Evolutionary conservation across 2,797 vertebrate species (phyloP).

Genomic region (Cyprinodon diabolis): DNA sequence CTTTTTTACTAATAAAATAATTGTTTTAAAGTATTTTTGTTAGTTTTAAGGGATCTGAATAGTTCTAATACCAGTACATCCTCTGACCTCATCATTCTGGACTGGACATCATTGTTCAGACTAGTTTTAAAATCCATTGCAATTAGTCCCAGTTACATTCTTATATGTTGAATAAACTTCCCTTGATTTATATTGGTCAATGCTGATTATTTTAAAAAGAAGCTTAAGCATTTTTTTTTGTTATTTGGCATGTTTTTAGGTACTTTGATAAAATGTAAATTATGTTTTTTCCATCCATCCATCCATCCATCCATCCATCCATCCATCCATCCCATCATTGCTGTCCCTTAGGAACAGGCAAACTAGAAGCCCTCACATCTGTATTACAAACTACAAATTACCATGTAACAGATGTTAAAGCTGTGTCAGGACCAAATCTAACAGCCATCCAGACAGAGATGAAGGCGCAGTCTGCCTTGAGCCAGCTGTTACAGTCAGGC

Average conservation of each 20-base stretch:
- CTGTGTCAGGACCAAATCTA: constrained; percentile 37
- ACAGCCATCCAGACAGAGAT: constrained; percentile 34
- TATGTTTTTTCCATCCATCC: background rate
- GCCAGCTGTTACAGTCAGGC: constrained; percentile 44
- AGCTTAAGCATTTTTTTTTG: background rate
- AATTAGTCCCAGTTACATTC: too few species aligned
- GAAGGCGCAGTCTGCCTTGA: constrained; percentile 25
- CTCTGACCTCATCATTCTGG: too few species aligned
- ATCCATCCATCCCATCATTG: background rate
- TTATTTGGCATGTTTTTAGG: background rate
- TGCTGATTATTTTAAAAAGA: background rate
- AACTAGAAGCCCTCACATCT: constrained; percentile 4
- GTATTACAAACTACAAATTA: constrained; percentile 44
- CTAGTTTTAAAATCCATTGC: too few species aligned
- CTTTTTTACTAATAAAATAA: background rate
- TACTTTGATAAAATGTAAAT: background rate
- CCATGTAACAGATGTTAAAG: constrained; percentile 52
- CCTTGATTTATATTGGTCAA: background rate
- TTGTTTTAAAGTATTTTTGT: too few species aligned
- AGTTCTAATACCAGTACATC: too few species aligned
- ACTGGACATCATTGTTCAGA: too few species aligned
- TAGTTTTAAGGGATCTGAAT: too few species aligned
- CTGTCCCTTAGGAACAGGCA: constrained; percentile 17
- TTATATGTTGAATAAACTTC: too few species aligned
- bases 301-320: too few species aligned